A percentile compares a stretch with the other conserved stretches of the same genome.
phyloP scores from a whole-genome alignment of 2,888 invertebrate species.

The Timema cristinae region DNA sequence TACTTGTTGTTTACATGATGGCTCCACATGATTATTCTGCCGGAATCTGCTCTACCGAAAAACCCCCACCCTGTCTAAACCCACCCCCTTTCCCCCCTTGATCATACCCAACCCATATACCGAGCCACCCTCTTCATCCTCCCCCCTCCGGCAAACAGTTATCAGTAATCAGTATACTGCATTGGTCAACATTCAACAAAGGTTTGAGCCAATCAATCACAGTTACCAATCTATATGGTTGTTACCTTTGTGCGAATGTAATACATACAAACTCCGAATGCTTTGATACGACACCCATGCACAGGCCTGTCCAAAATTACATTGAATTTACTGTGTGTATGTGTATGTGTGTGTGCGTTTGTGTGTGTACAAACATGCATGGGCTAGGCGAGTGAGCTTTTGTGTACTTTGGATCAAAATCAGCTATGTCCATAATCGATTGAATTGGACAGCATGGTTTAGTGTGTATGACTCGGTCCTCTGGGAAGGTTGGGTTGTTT shows the following conservation, averaged over 20 bases:
- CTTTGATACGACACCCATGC: slow-evolving; percentile 26
- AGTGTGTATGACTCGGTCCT: no score
- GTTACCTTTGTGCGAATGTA: slow-evolving; percentile 23
- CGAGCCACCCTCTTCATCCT: background rate
- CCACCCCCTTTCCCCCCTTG: slow-evolving; percentile 9
- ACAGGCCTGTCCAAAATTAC: slow-evolving; percentile 6
- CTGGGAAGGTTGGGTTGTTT: no score
- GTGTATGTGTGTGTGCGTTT: slow-evolving; percentile 1
- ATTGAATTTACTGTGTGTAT: slow-evolving; percentile 13
- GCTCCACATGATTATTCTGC: slow-evolving; percentile 13
- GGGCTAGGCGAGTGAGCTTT: background rate
- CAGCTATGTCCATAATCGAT: no score
- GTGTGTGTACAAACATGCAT: slow-evolving; percentile 8
- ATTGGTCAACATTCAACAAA: slow-evolving; percentile 27
- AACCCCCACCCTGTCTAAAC: background rate
- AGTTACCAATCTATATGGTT: slow-evolving; percentile 24
- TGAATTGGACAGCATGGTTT: no score
- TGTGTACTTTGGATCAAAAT: no score
- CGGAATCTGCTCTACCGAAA: background rate
- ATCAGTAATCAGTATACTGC: slow-evolving; percentile 28
- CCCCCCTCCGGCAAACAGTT: slow-evolving; percentile 24
- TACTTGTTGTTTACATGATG: background rate
- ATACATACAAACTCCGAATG: slow-evolving; percentile 27
- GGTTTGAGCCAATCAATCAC: slow-evolving; percentile 24
- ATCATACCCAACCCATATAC: background rate